Percentiles rank a stretch among this genome's conserved stretches.
These are phyloP conservation scores for Hirundichthys speculiger DNA, from an alignment of 2,113 vertebrate genomes.

Conservation along the genomic window DNA sequence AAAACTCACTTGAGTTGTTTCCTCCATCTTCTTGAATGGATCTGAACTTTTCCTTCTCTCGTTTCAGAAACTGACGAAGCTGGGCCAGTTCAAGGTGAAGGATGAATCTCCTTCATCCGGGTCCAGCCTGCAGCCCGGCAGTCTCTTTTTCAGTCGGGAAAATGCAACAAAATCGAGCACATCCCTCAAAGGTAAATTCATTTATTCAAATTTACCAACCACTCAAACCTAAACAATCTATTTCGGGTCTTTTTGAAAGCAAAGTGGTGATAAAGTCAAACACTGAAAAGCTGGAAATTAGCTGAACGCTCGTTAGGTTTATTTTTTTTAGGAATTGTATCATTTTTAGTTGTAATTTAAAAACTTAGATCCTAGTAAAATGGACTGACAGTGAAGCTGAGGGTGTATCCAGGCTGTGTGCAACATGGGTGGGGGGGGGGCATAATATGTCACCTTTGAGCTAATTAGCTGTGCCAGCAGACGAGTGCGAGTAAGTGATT, in stretches of 20 bases:
- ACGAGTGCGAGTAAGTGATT: neutral
- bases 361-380: too few relatives aligned
- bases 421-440: too few relatives aligned
- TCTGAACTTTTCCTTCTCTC: slow-evolving; percentile 3
- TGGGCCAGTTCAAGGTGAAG: slow-evolving; percentile 90
- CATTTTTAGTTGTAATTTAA: too few relatives aligned
- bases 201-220: neutral
- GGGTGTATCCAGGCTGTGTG: too few relatives aligned
- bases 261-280: neutral
- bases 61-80: slow-evolving; percentile 87
- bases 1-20: neutral
- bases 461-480: neutral
- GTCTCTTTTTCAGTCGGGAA: slow-evolving; percentile 87
- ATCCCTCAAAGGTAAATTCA: slow-evolving; percentile 76
- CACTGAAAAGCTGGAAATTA: neutral
- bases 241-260: slow-evolving; percentile 1
- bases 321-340: too few relatives aligned
- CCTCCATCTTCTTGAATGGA: neutral
- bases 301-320: slow-evolving; percentile 3
- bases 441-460: neutral
- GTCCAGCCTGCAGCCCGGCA: slow-evolving; percentile 83
- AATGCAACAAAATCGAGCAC: slow-evolving; percentile 72
- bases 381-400: too few relatives aligned
- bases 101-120: slow-evolving; percentile 81
- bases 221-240: neutral